Base-by-base conservation (phyloP, 1,140 invertebrate species). In the Centruroides sculpturatus region DNA sequence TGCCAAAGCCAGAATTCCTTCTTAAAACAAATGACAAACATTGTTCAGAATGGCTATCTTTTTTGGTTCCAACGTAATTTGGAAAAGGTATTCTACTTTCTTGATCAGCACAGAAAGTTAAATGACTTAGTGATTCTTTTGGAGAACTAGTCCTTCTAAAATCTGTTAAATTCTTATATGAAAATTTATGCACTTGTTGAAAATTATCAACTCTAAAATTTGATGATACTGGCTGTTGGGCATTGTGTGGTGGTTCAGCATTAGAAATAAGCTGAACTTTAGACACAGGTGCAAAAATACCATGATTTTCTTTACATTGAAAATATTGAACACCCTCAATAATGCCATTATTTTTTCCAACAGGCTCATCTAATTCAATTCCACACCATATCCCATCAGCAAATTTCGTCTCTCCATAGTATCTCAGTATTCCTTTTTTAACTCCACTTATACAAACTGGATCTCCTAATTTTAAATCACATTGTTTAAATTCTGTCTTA, bases 371-470 rank as follows among this genome's bases (percentile, higher is more conserved):
- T 46, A 83, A 68, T 70, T 84, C 82, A 12, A 84, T 72, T 9
- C 82, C 82, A 64, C 81, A 82, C 81, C 81, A 84, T 6, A 77
- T 68, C 10, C 80, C 82, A 47, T 77, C 72, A 5, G 77, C 77
- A 66, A 81, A 80, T 59, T 79, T 72, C 34, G 81, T 78, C 11
- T 70, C 70, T 3, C 83, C 83, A 13, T 82, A 70, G 66, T 76
- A 84, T 5, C 76, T 71, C 46, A 84, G 71, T 12, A 76, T 73
- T 5, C 83, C 83, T 36, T 70, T 67, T 65, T 74, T 74, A 5
- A 73, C 73, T 0, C 75, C 78, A 66, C 76, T 73, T 3, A 81
- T 75, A 49, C 74, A 69, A 9, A 83, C 81, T 57, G 73, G 68
- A 55, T 76, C 73, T 12, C 81, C 81, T 36, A 81, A n/a, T 5